These are phyloP conservation scores for Babyrousa celebensis DNA, from an alignment of 2,797 vertebrate genomes.

Conservation along the genomic window DNA sequence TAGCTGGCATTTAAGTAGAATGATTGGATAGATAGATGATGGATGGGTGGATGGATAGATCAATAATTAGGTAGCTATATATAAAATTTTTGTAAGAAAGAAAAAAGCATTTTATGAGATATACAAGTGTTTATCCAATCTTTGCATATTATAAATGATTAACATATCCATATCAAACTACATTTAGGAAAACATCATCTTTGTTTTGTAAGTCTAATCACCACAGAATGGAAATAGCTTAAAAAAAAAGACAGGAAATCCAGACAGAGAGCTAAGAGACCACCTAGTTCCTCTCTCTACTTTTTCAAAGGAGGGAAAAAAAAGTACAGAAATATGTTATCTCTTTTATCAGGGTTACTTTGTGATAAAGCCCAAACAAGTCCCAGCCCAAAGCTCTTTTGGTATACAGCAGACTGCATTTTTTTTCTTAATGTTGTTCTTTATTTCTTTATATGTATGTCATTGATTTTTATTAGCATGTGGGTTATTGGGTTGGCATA, in stretches of 20 bases:
- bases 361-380: not conserved
- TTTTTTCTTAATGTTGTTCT: not conserved
- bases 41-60: not conserved
- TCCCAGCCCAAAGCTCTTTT: not conserved
- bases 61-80: not conserved
- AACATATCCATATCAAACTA: conserved; percentile 4
- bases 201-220: not conserved
- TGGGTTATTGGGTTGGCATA: not conserved
- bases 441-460: conserved; percentile 30
- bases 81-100: not conserved
- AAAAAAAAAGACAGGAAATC: not conserved
- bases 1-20: not conserved
- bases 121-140: not conserved
- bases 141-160: conserved; percentile 21
- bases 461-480: conserved; percentile 40
- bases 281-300: not conserved
- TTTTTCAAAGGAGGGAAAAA: not conserved
- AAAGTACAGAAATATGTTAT: not conserved
- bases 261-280: not conserved
- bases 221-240: not conserved
- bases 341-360: conserved; percentile 9
- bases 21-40: not conserved
- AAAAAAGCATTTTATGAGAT: not conserved
- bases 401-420: not conserved
- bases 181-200: not conserved